phyloP scores from a whole-genome alignment of 30 jellyfish, hydroid and myxozoan species.

The Cassiopea xamachana region DNA sequence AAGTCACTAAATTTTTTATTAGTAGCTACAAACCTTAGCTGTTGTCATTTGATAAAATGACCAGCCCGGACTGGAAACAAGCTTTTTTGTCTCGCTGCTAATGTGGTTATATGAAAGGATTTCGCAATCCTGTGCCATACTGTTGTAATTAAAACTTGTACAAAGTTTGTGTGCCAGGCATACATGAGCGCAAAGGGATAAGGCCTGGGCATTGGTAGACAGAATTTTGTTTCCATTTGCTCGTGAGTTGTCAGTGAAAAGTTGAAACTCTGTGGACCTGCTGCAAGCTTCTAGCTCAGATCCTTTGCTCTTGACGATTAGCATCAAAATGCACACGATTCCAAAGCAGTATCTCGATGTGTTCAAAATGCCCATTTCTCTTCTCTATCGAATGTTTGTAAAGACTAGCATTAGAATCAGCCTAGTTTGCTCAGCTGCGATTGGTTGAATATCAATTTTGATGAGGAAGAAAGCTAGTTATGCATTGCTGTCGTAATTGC shows the following conservation, averaged over 20 bases:
- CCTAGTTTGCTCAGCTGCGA: no score
- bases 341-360: neutral
- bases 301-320: neutral
- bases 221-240: neutral
- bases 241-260: neutral
- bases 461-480: no score
- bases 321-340: accelerated
- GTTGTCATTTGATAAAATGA: neutral
- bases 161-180: neutral
- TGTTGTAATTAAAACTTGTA: neutral
- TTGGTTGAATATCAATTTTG: no score
- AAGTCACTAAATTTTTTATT: no score
- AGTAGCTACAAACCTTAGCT: neutral
- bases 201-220: neutral
- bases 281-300: neutral
- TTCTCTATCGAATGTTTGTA: no score
- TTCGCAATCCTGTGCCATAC: accelerated
- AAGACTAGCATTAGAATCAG: no score
- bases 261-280: neutral
- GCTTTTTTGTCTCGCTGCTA: neutral
- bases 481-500: no score
- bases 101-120: neutral
- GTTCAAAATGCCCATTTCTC: no score
- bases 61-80: neutral
- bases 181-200: neutral